Evolutionary conservation across 1,140 invertebrate genomes (phyloP).

Genomic region (Zeugodacus cucurbitae): DNA sequence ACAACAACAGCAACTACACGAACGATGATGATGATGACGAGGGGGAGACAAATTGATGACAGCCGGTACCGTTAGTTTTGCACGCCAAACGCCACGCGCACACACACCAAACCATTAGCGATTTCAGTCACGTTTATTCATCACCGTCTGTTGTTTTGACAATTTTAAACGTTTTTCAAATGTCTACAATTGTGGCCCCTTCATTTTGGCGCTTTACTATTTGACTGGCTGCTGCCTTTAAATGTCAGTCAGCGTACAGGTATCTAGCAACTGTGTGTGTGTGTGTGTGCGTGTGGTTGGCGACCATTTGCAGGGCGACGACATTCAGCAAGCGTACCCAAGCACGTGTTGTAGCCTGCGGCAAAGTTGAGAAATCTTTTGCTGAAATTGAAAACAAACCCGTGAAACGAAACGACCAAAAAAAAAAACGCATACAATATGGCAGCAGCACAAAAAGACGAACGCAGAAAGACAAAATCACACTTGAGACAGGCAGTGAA

Average conservation of each 20-base stretch:
- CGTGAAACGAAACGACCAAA: not conserved
- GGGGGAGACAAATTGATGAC: not conserved
- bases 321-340: not conserved
- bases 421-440: too few relatives aligned
- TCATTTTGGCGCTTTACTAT: not conserved
- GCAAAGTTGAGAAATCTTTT: not conserved
- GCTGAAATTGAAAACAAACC: slow-evolving; percentile 10
- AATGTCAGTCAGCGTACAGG: not conserved
- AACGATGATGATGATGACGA: too few relatives aligned
- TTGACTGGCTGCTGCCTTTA: not conserved
- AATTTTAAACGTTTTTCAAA: slow-evolving; percentile 40
- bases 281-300: not conserved
- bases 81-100: too few relatives aligned
- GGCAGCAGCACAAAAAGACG: not conserved
- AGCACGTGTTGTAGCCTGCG: not conserved
- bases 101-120: not conserved
- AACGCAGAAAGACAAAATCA: slow-evolving; percentile 11
- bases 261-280: not conserved
- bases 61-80: not conserved
- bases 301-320: not conserved
- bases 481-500: not conserved
- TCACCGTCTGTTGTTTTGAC: slow-evolving; percentile 26
- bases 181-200: not conserved
- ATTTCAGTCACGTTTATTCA: slow-evolving; percentile 30
- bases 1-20: too few relatives aligned